These are phyloP conservation scores for Melinopterus prodromus DNA, from an alignment of 2,888 invertebrate species.

Conservation along the genomic window DNA sequence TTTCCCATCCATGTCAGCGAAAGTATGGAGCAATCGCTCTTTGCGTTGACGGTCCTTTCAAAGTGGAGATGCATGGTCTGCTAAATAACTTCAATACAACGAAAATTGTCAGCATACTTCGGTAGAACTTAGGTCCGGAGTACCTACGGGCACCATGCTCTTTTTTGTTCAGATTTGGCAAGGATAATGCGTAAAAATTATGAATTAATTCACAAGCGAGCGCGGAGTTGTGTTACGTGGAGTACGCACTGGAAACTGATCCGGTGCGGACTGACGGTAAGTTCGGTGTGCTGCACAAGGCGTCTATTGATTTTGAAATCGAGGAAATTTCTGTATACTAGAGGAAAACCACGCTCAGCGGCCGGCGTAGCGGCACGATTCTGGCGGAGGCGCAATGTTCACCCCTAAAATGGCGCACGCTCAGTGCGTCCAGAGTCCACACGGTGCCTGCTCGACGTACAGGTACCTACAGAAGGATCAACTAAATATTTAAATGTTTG, in stretches of 20 bases:
- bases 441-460: not conserved
- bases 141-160: not conserved
- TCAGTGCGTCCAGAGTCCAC: slow-evolving; percentile 16
- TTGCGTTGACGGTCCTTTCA: slow-evolving; percentile 91
- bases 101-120: slow-evolving; percentile 30
- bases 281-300: slow-evolving; percentile 43
- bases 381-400: slow-evolving; percentile 47
- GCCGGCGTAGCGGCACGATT: slow-evolving; percentile 41
- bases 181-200: not conserved
- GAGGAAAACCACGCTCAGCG: slow-evolving; percentile 41
- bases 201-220: not conserved
- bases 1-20: slow-evolving; percentile 99
- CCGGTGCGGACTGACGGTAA: slow-evolving; percentile 20
- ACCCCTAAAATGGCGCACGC: slow-evolving; percentile 35
- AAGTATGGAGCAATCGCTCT: slow-evolving; percentile 94
- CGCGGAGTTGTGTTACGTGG: not conserved
- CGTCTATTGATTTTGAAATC: slow-evolving; percentile 56
- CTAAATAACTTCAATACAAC: not conserved
- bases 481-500: not conserved
- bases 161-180: not conserved
- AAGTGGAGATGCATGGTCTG: slow-evolving; percentile 91
- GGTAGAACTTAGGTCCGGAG: slow-evolving; percentile 21
- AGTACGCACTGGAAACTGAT: not conserved
- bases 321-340: slow-evolving; percentile 47
- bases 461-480: not conserved